These are phyloP conservation scores for Lanistes nyassanus DNA, from an alignment of 1,140 invertebrate genomes.

Conservation along the genomic window DNA sequence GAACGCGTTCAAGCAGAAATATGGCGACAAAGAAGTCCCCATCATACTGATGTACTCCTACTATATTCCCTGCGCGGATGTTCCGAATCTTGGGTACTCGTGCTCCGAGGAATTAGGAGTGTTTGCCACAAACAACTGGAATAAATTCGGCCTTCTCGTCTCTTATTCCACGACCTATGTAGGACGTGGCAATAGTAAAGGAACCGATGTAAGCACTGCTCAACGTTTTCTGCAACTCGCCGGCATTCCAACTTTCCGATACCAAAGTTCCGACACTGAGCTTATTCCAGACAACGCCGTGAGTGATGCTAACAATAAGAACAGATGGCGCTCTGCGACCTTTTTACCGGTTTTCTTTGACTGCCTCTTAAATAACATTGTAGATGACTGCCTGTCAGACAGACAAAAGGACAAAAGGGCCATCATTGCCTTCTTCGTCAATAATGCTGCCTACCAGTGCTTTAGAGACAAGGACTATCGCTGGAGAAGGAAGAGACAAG, in stretches of 20 bases:
- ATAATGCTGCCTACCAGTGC: too few species aligned
- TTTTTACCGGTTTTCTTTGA: background rate
- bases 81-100: background rate
- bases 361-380: too few species aligned
- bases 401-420: too few species aligned
- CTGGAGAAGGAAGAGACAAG: too few species aligned
- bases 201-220: background rate
- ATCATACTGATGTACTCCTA: background rate
- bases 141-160: background rate
- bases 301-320: background rate
- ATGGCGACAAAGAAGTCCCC: background rate
- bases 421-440: too few species aligned
- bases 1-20: too few species aligned
- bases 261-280: background rate
- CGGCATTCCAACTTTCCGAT: background rate
- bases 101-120: background rate
- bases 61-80: background rate
- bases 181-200: too few species aligned
- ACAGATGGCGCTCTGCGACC: background rate
- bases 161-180: background rate
- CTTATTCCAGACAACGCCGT: background rate
- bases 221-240: background rate
- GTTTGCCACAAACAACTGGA: background rate
- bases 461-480: too few species aligned
- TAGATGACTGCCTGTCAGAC: too few species aligned